phyloP scores from a whole-genome alignment of 2,797 vertebrate species.

The Pseudocheirus occidentalis region DNA sequence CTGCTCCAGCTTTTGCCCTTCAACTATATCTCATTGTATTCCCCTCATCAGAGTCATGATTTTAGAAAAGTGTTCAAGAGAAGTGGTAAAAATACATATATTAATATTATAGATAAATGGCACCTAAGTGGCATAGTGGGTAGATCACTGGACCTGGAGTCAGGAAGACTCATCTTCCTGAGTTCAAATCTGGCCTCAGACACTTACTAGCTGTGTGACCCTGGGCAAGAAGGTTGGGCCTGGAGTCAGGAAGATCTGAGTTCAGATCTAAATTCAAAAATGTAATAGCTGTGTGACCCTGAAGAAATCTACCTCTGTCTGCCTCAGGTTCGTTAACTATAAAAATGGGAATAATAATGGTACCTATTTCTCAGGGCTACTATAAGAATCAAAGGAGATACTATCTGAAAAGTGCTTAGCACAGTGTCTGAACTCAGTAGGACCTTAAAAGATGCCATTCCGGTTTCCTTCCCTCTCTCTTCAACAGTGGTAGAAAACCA shows the following conservation, averaged over 20 bases:
- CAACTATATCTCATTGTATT: neutral
- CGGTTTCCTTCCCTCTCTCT: slow-evolving; percentile 55
- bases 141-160: no score
- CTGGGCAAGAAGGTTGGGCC: neutral
- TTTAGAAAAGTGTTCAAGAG: neutral
- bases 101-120: no score
- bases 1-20: neutral
- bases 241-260: neutral
- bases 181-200: neutral
- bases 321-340: neutral
- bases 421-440: neutral
- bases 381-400: neutral
- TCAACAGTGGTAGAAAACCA: slow-evolving; percentile 31
- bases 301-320: neutral
- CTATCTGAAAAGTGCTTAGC: neutral
- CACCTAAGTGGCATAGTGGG: no score
- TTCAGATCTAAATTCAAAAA: neutral
- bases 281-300: neutral
- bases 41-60: neutral
- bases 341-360: neutral
- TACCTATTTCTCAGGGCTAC: neutral
- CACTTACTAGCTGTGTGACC: neutral
- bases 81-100: no score
- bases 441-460: neutral
- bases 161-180: no score